Conservation (phyloP, 2,797 vertebrate genomes). For the Alectoris magna region DNA sequence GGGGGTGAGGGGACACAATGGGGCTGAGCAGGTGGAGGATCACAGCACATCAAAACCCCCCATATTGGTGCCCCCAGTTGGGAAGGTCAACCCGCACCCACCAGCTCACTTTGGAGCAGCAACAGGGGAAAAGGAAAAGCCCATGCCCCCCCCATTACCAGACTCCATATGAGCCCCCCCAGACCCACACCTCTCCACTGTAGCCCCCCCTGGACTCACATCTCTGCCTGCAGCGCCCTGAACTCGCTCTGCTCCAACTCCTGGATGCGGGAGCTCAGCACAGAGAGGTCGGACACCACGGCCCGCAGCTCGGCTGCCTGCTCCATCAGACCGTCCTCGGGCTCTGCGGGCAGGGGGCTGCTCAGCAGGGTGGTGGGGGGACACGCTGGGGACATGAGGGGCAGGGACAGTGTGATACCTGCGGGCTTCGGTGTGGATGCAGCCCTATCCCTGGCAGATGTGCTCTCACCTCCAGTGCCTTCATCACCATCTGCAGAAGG, state of each 20-base stretch:
- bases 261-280: constrained; percentile 63
- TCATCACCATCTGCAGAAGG: neutral
- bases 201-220: constrained; percentile 34
- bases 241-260: constrained; percentile 71
- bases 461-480: neutral
- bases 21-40: neutral
- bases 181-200: fast-evolving
- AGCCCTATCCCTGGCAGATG: constrained; percentile 48
- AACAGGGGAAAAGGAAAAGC: neutral
- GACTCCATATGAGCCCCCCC: too few species aligned
- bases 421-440: constrained; percentile 18
- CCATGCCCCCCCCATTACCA: too few species aligned
- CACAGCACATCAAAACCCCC: fast-evolving
- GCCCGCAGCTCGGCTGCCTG: constrained; percentile 51
- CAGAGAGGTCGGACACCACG: constrained; percentile 38
- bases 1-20: neutral
- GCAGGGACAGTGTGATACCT: constrained; percentile 42
- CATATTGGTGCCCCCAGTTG: neutral
- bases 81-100: neutral
- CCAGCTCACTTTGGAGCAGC: neutral
- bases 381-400: neutral
- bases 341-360: neutral
- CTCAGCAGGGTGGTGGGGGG: neutral
- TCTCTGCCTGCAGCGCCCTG: constrained; percentile 48
- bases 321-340: constrained; percentile 42